A percentile compares a stretch with the other conserved stretches of the same genome.
phyloP scores from a whole-genome alignment of 2,113 vertebrate genomes.

The Corapipo altera region DNA sequence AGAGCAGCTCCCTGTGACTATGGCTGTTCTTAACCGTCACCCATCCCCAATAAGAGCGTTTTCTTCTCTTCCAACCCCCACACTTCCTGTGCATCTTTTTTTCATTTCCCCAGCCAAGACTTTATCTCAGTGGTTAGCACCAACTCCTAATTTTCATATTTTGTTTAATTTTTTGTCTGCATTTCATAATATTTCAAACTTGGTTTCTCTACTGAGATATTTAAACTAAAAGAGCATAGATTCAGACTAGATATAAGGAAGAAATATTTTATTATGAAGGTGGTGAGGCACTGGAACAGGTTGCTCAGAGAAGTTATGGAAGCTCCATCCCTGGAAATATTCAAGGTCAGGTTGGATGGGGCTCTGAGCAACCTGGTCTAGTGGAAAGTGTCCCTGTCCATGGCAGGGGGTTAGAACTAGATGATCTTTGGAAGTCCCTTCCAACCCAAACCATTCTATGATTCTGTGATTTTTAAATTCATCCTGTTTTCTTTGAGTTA shows the following conservation, averaged over 20 bases:
- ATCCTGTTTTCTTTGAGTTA: neutral
- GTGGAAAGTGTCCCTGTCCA: neutral
- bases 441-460: neutral
- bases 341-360: neutral
- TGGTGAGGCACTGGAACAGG: neutral
- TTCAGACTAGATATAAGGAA: neutral
- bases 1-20: neutral
- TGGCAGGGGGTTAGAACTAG: neutral
- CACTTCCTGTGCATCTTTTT: slow-evolving; percentile 54
- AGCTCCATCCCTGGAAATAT: neutral
- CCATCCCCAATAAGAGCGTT: neutral
- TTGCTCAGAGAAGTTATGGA: neutral
- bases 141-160: neutral
- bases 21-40: neutral
- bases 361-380: neutral
- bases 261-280: neutral
- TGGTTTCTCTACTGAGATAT: neutral
- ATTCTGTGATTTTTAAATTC: neutral
- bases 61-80: slow-evolving; percentile 39
- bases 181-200: neutral
- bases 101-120: slow-evolving; percentile 6
- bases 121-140: neutral
- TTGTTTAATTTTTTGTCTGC: neutral
- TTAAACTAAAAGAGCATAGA: neutral
- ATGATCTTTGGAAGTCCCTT: neutral